Evolutionary conservation across 2,888 invertebrate species (phyloP).

Genomic region (Ophioninae sp.): DNA sequence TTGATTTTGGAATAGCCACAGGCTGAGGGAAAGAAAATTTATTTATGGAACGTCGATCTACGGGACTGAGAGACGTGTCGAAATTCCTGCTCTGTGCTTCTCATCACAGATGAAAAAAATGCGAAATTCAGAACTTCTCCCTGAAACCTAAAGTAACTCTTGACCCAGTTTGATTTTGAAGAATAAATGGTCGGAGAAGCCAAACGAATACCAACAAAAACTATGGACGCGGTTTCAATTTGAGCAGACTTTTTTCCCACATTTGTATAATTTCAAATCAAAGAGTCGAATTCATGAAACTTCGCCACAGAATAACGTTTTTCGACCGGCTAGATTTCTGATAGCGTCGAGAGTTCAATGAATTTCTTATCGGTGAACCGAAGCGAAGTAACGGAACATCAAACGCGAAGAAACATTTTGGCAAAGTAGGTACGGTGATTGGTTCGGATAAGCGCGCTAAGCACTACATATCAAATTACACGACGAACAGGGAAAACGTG

Average conservation of each 20-base stretch:
- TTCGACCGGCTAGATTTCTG: neutral
- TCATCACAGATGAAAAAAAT: neutral
- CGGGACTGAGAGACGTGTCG: neutral
- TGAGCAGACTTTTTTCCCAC: too few species aligned
- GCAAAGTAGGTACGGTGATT: constrained; percentile 34
- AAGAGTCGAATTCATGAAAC: too few species aligned
- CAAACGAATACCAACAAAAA: too few species aligned
- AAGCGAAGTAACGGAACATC: neutral
- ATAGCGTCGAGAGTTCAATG: neutral
- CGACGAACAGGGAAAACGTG: constrained; percentile 44
- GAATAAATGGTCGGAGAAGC: neutral
- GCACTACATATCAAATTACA: constrained; percentile 23
- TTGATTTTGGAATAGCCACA: neutral
- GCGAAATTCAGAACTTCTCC: neutral
- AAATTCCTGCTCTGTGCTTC: neutral
- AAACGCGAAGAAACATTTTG: neutral
- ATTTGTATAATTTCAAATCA: too few species aligned
- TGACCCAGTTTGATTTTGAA: neutral
- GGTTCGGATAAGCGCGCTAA: constrained; percentile 42
- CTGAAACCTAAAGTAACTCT: neutral
- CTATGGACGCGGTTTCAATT: too few species aligned
- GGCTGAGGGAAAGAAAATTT: neutral
- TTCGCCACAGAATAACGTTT: too few species aligned
- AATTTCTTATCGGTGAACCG: neutral
- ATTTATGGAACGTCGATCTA: neutral